Conservation (phyloP, 2,797 vertebrate genomes). For the Lerista edwardsae region DNA sequence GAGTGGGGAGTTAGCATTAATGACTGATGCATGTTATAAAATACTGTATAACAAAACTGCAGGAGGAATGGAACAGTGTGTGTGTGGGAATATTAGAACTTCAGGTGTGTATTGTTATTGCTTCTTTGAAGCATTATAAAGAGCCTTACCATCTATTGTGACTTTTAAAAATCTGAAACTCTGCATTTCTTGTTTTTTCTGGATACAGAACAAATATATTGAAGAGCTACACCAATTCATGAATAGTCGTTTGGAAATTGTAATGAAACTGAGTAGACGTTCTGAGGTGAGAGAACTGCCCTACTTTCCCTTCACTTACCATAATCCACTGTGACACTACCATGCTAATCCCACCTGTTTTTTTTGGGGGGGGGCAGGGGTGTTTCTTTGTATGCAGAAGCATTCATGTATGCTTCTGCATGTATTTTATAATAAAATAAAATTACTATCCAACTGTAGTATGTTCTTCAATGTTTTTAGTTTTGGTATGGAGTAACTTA, state of each 20-base stretch:
- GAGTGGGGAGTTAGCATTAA: not conserved
- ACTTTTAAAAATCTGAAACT: not conserved
- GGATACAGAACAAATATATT: conserved; percentile 45
- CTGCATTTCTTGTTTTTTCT: conserved; percentile 17
- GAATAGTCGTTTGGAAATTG: conserved; percentile 31
- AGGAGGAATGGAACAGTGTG: not conserved
- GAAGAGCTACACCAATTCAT: conserved; percentile 61
- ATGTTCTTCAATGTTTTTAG: not conserved
- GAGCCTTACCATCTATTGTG: too few species aligned
- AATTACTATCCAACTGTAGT: not conserved
- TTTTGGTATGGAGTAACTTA: not conserved
- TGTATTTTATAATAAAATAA: too few species aligned
- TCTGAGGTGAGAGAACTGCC: conserved; percentile 62
- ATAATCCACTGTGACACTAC: not conserved
- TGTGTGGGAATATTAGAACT: not conserved
- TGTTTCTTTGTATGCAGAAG: not conserved
- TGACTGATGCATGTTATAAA: not conserved
- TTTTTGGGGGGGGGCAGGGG: too few species aligned
- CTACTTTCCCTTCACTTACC: not conserved
- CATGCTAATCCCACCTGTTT: not conserved
- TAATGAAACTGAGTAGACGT: conserved; percentile 40
- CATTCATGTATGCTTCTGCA: not conserved
- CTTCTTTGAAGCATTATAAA: too few species aligned
- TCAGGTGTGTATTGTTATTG: too few species aligned
- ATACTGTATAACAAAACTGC: not conserved